Evolutionary conservation across 2,113 vertebrate genomes (phyloP), one percentile per base, ranked within the genome.

Genomic region (Clupea harengus): DNA sequence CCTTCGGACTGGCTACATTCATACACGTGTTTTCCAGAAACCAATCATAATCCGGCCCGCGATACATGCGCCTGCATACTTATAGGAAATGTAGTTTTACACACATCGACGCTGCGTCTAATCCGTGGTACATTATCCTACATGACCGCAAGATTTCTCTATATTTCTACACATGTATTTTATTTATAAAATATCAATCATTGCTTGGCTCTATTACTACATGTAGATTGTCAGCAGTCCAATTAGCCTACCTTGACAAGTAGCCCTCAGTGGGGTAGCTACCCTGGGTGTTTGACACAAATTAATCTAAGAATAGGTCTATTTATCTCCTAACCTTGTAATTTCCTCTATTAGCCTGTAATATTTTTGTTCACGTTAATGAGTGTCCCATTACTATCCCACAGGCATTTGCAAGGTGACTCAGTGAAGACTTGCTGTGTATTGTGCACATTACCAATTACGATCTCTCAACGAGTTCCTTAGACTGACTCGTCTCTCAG

Each of bases 51-150:
- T 10, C 18, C 39, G 39, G 39, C 39, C 39, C 1, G 39, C 39
- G 39, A 39, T 39, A 1, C 45, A 4, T 0, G 22, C 0, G 0
- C 0, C 47, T 83, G 25, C 2, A 0, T 0, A 2, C 15, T 85
- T 1, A 0, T 8, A 90, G 89, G 88, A 87, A 20, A 4, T 92
- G 92, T 91, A 92, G 91, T 92, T 88, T 86, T 87, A 22, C 32
- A n/a, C 64, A 72, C 64, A 28, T 10, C 25, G 60, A 28, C 60
- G 5, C 5, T n/a, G 54, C 6, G 54, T 52, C 50, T 13, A 15
- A 52, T 13, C 9, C 11, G 47, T 49, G 0, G 47, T 15, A 11
- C 39, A 39, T 1, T 39, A 39, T 39, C 39, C 39, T 39, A 39
- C 39, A 39, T 39, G 39, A 2, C 39, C 39, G 39, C 39, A 39